Conservation (phyloP, 2,113 vertebrate species). For the Cynopterus brachyotis region DNA sequence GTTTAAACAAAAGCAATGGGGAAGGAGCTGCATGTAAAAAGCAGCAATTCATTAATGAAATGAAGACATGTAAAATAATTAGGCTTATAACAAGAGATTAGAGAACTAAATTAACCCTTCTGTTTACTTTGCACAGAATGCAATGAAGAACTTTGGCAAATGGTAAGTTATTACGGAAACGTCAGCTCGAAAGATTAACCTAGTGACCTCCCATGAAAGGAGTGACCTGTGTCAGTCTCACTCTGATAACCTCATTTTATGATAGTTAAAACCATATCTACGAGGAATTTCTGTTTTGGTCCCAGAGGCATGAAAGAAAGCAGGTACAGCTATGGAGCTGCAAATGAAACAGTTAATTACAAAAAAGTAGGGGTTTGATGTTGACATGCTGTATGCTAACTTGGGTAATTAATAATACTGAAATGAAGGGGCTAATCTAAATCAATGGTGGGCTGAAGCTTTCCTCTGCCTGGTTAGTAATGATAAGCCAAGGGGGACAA, state of each 20-base stretch:
- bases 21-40: constrained; percentile 84
- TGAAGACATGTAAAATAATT: constrained; percentile 88
- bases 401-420: constrained; percentile 81
- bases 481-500: constrained; percentile 68
- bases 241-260: constrained; percentile 49
- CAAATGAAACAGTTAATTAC: constrained; percentile 75
- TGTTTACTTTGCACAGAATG: constrained; percentile 68
- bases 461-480: constrained; percentile 71
- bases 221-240: constrained; percentile 45
- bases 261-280: constrained; percentile 16
- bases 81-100: constrained; percentile 85
- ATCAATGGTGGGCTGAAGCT: constrained; percentile 62
- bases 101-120: constrained; percentile 84
- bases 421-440: constrained; percentile 76
- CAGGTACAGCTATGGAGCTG: background rate
- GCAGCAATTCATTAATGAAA: constrained; percentile 88
- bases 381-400: constrained; percentile 62
- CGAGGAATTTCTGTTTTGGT: constrained; percentile 41
- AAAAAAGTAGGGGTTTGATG: constrained; percentile 59
- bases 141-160: constrained; percentile 63
- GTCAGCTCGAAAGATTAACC: constrained; percentile 56
- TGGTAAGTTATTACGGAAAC: constrained; percentile 61
- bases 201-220: constrained; percentile 48
- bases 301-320: constrained; percentile 3
- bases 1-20: constrained; percentile 90